These are phyloP conservation scores for Coranthus polyacanthus DNA, from an alignment of 2,797 vertebrate species.

Conservation along the genomic window DNA sequence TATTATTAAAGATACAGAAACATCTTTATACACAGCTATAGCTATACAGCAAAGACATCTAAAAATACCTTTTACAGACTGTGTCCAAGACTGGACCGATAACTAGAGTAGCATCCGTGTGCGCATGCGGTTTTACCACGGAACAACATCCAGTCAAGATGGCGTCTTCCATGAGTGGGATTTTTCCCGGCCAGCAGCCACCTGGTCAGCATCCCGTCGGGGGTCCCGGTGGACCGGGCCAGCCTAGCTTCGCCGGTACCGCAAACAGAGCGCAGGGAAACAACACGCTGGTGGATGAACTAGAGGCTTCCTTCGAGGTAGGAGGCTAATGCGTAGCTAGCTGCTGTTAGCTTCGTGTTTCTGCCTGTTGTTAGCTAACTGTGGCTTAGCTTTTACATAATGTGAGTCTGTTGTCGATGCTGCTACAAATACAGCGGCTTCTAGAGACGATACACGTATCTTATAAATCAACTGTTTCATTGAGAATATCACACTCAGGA, in stretches of 20 bases:
- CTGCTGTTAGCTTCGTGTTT: slow-evolving; percentile 27
- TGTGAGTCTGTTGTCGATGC: neutral
- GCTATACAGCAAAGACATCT: no score
- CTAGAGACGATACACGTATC: no score
- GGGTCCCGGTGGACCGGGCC: slow-evolving; percentile 82
- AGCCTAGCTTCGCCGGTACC: slow-evolving; percentile 85
- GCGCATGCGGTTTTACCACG: slow-evolving; percentile 75
- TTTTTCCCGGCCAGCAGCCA: slow-evolving; percentile 89
- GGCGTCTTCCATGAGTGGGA: slow-evolving; percentile 90
- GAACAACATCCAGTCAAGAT: slow-evolving; percentile 68
- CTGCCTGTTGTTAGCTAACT: slow-evolving; percentile 45
- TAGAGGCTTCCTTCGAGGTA: slow-evolving; percentile 97
- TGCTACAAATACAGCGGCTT: neutral
- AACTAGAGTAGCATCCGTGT: neutral
- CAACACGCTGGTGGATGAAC: slow-evolving; percentile 92
- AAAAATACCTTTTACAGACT: no score
- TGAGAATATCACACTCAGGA: no score
- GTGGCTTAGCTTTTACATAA: neutral
- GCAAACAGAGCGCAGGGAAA: slow-evolving; percentile 80
- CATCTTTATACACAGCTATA: no score
- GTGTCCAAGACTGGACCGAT: no score
- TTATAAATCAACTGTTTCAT: no score
- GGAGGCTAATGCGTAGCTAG: neutral
- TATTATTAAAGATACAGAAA: no score
- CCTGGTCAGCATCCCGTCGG: slow-evolving; percentile 81